Percentiles rank a stretch among this genome's conserved stretches.
Conservation (phyloP, 1,140 invertebrate genomes). For the Reticulitermes speratus region DNA sequence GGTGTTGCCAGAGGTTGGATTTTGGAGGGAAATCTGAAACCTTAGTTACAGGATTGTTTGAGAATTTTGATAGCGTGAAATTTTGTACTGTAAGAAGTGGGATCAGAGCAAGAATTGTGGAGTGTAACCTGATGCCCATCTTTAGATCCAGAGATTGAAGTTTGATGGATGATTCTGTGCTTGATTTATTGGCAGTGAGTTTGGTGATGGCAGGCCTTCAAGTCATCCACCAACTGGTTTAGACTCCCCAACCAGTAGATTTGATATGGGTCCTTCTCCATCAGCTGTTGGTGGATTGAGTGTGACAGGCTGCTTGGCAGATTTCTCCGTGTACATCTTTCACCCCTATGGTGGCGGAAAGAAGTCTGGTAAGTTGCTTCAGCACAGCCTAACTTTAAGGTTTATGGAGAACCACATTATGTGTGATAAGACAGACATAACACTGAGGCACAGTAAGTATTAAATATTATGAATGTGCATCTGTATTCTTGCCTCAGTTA, state of each 20-base stretch:
- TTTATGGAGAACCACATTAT: not conserved
- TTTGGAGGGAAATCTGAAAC: no score
- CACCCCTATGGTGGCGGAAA: constrained; percentile 94
- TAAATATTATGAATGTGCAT: no score
- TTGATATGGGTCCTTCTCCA: constrained; percentile 36
- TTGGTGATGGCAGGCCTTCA: constrained; percentile 51
- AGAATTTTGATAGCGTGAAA: no score
- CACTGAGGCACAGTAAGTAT: not conserved
- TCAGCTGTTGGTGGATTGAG: constrained; percentile 82
- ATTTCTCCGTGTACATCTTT: constrained; percentile 97
- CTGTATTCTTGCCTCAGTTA: no score
- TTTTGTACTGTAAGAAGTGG: no score
- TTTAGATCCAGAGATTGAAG: no score
- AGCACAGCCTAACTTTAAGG: not conserved
- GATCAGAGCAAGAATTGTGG: no score
- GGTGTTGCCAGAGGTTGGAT: no score
- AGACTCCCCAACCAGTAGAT: not conserved
- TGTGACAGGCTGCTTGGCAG: constrained; percentile 90
- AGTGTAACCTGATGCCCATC: no score
- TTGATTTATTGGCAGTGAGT: constrained; percentile 51
- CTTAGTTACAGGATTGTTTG: no score
- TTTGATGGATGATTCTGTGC: not conserved
- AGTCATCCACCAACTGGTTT: not conserved
- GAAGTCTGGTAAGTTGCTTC: constrained; percentile 58
- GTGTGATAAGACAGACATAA: not conserved